Evolutionary conservation across 2,113 vertebrate genomes (phyloP), one percentile per base, ranked within the genome.

Genomic region (Nothobranchius furzeri): DNA sequence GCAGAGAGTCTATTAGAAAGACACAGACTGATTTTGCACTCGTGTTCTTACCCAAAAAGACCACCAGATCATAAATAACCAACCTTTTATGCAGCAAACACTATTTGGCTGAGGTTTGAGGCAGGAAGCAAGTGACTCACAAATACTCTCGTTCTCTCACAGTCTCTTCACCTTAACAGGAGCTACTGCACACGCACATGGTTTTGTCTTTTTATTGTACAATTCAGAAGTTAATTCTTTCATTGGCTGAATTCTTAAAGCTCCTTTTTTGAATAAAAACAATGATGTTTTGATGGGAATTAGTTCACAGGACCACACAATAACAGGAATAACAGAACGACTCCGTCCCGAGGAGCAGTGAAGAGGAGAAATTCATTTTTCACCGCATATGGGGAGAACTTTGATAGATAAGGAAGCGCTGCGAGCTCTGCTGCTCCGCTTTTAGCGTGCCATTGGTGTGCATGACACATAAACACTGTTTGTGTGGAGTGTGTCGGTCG

Each of bases 341-440:
- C 78, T 84, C 58, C 12, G 25, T 20, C 70, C 50, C n/a, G 66
- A 65, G 81, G 81, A 70, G 82, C 87, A 83, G 73, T 65, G 81
- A 81, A 87, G 87, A 77, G 79, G 77, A 87, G 83, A 88, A 87
- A 83, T 86, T 87, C 78, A 85, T 88, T 85, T 86, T 80, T 78
- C 74, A 69, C 61, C 67, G 82, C 79, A 73, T 82, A 81, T 79
- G 75, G 78, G 75, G 70, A 80, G 79, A 50, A 79, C 84, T 85
- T 76, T 69, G 76, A 81, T 69, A 90, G 89, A 90, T 90, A 89
- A 90, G 75, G 64, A 78, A 87, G 70, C 67, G 80, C 72, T 81
- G 76, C 60, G 73, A 62, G 84, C 81, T 68, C 70, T 51, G 62
- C 82, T 82, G 83, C 86, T 51, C 78, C 64, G 75, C 81, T 79